These are phyloP conservation scores for Pegea sp. DNA, from an alignment of 23 tunicate genomes.

Conservation along the genomic window DNA sequence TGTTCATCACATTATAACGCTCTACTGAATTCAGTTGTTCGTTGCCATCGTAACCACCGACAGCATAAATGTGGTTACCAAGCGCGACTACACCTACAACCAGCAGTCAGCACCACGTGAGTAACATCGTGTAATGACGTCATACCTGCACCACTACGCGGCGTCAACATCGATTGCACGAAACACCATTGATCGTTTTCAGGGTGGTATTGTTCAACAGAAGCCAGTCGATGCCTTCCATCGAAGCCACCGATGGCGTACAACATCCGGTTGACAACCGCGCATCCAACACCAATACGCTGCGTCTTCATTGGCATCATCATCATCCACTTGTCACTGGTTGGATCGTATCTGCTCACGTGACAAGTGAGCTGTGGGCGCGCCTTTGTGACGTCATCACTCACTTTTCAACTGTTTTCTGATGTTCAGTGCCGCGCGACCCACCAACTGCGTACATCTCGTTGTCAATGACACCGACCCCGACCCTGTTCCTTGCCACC, in stretches of 20 bases:
- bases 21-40: slow-evolving; percentile 80
- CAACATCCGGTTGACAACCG: slow-evolving; percentile 67
- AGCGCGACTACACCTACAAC: slow-evolving; percentile 59
- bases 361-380: too few relatives aligned
- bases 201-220: slow-evolving; percentile 68
- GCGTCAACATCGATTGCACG: slow-evolving; percentile 46
- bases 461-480: slow-evolving; percentile 74
- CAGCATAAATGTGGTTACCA: slow-evolving; percentile 59
- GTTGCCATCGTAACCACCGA: slow-evolving; percentile 78
- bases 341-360: slow-evolving; percentile 48
- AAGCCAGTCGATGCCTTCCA: slow-evolving; percentile 48
- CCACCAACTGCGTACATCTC: slow-evolving; percentile 83
- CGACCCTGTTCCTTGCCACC: slow-evolving; percentile 62
- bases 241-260: slow-evolving; percentile 90
- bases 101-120: background rate
- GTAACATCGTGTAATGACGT: too few relatives aligned
- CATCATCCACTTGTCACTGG: slow-evolving; percentile 72
- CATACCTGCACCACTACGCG: slow-evolving; percentile 87
- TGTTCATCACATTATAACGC: slow-evolving; percentile 44
- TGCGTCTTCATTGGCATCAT: slow-evolving; percentile 45
- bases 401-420: slow-evolving; percentile 73
- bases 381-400: too few relatives aligned
- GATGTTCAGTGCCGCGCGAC: slow-evolving; percentile 57
- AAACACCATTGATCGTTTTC: slow-evolving; percentile 85
- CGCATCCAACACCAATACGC: slow-evolving; percentile 83